These are phyloP conservation scores for Eupithecia vulgata DNA, from an alignment of 2,888 invertebrate species.

Conservation along the genomic window DNA sequence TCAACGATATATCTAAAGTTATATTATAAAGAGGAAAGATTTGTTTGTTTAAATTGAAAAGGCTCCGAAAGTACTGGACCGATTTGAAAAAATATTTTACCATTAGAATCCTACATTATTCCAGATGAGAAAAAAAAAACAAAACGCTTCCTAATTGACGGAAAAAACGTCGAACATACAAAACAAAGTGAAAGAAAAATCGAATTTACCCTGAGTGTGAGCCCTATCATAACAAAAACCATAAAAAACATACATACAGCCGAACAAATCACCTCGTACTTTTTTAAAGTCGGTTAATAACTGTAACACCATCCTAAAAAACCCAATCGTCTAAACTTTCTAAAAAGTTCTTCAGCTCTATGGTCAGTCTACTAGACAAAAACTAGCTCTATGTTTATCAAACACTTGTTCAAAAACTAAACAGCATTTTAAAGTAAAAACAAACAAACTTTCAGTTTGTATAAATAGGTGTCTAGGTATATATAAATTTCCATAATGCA, in stretches of 20 bases:
- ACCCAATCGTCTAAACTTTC: neutral
- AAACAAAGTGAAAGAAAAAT: too few relatives aligned
- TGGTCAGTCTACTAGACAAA: neutral
- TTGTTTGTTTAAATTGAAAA: too few relatives aligned
- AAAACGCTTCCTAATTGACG: too few relatives aligned
- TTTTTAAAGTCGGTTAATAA: neutral
- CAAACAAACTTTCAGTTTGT: slow-evolving; percentile 55
- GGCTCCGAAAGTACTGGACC: too few relatives aligned
- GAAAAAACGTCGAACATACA: too few relatives aligned
- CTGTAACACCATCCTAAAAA: neutral
- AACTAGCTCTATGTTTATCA: slow-evolving; percentile 6
- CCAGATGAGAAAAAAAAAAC: too few relatives aligned
- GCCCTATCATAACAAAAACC: too few relatives aligned
- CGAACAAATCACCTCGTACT: neutral
- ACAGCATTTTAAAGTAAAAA: slow-evolving; percentile 37
- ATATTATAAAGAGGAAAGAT: too few relatives aligned
- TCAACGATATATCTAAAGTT: neutral
- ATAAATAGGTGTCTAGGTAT: slow-evolving; percentile 66
- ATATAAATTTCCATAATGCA: slow-evolving; percentile 80
- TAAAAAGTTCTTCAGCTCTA: neutral
- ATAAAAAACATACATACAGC: neutral
- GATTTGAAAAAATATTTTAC: too few relatives aligned
- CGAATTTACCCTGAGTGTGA: too few relatives aligned
- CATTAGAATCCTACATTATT: too few relatives aligned
- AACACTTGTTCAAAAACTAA: slow-evolving; percentile 28